Percentiles rank a stretch among this genome's conserved stretches.
These are phyloP conservation scores for Xestia c-nigrum DNA, from an alignment of 2,888 invertebrate genomes.

Conservation along the genomic window DNA sequence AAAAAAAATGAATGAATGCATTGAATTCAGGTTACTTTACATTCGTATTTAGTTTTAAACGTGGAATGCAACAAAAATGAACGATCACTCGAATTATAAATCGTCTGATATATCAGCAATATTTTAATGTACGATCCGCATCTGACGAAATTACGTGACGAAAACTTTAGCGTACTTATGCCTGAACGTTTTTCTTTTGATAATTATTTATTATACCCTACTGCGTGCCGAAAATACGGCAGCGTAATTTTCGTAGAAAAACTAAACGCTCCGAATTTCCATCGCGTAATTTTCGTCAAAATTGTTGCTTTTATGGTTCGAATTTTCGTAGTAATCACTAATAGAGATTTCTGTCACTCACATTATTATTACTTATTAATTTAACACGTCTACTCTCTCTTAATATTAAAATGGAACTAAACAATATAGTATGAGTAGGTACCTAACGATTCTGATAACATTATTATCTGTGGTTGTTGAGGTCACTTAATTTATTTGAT, in stretches of 20 bases:
- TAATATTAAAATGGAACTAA: not conserved
- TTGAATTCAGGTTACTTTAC: not conserved
- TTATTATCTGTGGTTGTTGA: not conserved
- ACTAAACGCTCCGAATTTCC: not conserved
- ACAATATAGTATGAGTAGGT: not conserved
- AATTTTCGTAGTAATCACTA: not conserved
- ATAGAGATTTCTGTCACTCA: not conserved
- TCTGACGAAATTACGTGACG: not conserved
- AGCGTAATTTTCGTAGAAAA: not conserved
- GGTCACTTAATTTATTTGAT: constrained; percentile 21
- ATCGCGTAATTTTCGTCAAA: not conserved
- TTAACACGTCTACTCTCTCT: not conserved
- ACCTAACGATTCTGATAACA: not conserved
- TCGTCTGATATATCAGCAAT: not conserved
- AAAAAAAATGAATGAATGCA: not conserved
- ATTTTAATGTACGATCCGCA: not conserved
- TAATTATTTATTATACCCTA: not conserved
- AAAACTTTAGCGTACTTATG: not conserved
- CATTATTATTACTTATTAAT: not conserved
- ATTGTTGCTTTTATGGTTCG: not conserved
- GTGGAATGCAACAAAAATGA: not conserved
- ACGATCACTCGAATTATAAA: not conserved
- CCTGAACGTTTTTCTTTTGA: not conserved
- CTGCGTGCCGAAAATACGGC: not conserved
- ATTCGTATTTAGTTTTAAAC: not conserved